A percentile compares a stretch with the other conserved stretches of the same genome.
Conservation (phyloP, 2,113 vertebrate genomes). For the Ictalurus punctatus region DNA sequence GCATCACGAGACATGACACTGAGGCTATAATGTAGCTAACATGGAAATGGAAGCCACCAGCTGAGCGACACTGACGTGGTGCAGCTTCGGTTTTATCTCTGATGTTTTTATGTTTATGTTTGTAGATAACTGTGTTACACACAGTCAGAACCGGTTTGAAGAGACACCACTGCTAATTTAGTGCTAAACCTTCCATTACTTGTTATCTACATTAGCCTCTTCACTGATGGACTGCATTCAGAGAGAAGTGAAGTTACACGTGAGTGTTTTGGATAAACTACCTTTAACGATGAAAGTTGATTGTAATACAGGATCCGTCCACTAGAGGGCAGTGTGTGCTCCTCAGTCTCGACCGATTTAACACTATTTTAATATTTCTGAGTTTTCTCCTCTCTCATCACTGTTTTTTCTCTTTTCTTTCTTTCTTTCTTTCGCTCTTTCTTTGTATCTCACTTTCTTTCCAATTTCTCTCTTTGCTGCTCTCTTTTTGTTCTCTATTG, state of each 20-base stretch:
- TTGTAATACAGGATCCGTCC: constrained; percentile 15
- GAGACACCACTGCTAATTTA: not conserved
- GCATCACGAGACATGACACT: not conserved
- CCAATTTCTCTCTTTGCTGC: not conserved
- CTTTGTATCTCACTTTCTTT: too few relatives aligned
- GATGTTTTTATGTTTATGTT: not conserved
- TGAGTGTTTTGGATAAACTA: too few relatives aligned
- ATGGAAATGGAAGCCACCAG: not conserved
- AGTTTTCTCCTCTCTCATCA: not conserved
- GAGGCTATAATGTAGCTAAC: not conserved
- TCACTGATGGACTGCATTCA: not conserved
- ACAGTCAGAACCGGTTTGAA: not conserved
- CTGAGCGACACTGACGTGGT: not conserved
- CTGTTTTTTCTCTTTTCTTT: not conserved
- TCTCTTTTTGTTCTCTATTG: not conserved
- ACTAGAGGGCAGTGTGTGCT: constrained; percentile 59
- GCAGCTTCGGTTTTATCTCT: too few relatives aligned
- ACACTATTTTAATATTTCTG: not conserved
- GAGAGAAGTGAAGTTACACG: not conserved
- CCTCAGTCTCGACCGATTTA: not conserved
- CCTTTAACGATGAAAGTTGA: not conserved
- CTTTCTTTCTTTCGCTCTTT: not conserved
- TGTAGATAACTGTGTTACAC: not conserved
- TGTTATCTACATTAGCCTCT: not conserved
- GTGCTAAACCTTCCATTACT: not conserved